A percentile compares a stretch with the other conserved stretches of the same genome.
Conservation (phyloP, 2,888 invertebrate genomes). For the Diabrotica balteata region DNA sequence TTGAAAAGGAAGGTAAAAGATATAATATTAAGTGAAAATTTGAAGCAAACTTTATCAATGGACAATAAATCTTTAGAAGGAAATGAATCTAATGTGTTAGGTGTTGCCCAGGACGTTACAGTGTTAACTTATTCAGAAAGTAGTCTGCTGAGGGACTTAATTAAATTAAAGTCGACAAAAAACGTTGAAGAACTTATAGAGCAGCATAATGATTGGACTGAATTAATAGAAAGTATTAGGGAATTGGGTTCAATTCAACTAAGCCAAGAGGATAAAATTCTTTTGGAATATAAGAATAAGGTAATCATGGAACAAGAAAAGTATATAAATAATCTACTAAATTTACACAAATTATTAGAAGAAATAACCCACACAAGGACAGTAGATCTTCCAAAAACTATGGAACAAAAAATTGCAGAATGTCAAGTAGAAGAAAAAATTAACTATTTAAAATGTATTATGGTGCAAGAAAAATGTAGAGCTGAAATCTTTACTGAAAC, state of each 20-base stretch:
- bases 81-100: conserved; percentile 30
- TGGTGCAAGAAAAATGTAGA: conserved; percentile 46
- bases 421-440: conserved; percentile 54
- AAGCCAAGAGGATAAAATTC: conserved; percentile 31
- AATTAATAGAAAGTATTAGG: conserved; percentile 20
- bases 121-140: conserved; percentile 55
- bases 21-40: conserved; percentile 44
- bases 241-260: conserved; percentile 29
- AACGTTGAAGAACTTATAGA: conserved; percentile 49
- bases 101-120: conserved; percentile 31
- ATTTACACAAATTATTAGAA: conserved; percentile 50
- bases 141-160: conserved; percentile 26
- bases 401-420: conserved; percentile 53
- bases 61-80: conserved; percentile 22
- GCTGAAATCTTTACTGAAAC: conserved; percentile 60
- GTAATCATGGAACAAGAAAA: conserved; percentile 53
- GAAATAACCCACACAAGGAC: conserved; percentile 55
- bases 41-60: conserved; percentile 32
- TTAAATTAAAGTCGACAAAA: conserved; percentile 45
- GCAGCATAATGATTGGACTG: conserved; percentile 42
- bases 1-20: conserved; percentile 47
- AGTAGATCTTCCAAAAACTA: conserved; percentile 49
- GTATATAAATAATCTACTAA: conserved; percentile 53
- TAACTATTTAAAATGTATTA: conserved; percentile 53
- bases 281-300: conserved; percentile 53